Evolutionary conservation across 2,113 vertebrate genomes (phyloP), one percentile per base, ranked within the genome.

Genomic region (Hemichromis elongatus): DNA sequence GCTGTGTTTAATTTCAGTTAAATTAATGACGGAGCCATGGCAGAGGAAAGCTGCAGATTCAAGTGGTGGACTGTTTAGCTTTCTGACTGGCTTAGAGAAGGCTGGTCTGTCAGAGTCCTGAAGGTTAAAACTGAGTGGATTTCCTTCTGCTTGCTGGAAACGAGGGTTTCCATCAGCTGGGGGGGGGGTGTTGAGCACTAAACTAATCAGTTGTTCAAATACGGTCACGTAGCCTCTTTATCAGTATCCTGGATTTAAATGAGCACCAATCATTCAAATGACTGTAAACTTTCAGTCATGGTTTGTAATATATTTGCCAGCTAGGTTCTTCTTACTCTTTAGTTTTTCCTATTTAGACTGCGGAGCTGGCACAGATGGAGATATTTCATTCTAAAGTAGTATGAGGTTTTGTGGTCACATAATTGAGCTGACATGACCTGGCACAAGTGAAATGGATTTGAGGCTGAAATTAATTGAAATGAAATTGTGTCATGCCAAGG

Each of bases 231-330:
- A n/a, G 56, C 35, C 55, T 50, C 33, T 5, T 4, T 88, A 85
- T 91, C 83, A 56, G 63, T n/a, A 13, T 54, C 24, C 45, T 47
- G 7, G 3, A 81, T 85, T 90, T 35, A 77, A 81, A 89, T 84
- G 42, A 37, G 19, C 55, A 19, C 5, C 59, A 8, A 77, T 37
- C 42, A 63, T 82, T 88, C 56, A 84, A 83, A 88, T 55, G 16
- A 83, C 30, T 54, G 4, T 33, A 21, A 77, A 33, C 26, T 57
- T 61, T 42, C 61, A 47, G 10, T 37, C 30, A 24, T 13, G 47
- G 30, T 21, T 50, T 47, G 45, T 37, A 54, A 59, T 40, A 57
- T 52, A 28, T 55, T 80, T 45, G 14, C 35, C 79, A 9, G 80
- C 56, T 54, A 80, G 77, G 28, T 81, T 86, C 50, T 50, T 50